phyloP scores from a whole-genome alignment of 2,888 invertebrate species.

The Chorisops tibialis region DNA sequence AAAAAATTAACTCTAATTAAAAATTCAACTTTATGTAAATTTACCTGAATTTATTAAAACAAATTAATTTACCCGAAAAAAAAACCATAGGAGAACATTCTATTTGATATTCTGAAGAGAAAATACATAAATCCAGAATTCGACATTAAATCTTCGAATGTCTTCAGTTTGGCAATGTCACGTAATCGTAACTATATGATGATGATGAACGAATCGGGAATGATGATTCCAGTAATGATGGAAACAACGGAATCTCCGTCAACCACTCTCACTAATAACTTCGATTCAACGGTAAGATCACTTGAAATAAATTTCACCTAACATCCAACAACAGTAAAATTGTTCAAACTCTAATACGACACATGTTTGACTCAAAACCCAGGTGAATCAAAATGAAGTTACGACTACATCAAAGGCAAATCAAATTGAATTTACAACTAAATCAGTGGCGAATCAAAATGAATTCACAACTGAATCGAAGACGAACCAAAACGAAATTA shows the following conservation, averaged over 20 bases:
- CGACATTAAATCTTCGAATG: conserved; percentile 37
- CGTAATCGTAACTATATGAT: conserved; percentile 35
- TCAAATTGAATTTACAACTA: not conserved
- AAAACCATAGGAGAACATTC: conserved; percentile 38
- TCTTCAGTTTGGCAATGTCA: conserved; percentile 39
- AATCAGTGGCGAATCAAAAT: not conserved
- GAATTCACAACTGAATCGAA: not conserved
- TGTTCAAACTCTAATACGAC: too few species aligned
- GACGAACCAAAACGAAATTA: not conserved
- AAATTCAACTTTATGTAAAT: too few species aligned
- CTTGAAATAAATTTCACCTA: too few species aligned
- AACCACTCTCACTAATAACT: not conserved
- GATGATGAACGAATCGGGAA: conserved; percentile 27
- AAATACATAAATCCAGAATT: conserved; percentile 39
- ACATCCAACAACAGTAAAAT: too few species aligned
- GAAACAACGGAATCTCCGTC: too few species aligned
- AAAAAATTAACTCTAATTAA: too few species aligned
- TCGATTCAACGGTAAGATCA: too few species aligned
- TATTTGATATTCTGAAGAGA: conserved; percentile 38
- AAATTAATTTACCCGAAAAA: too few species aligned
- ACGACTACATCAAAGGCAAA: too few species aligned
- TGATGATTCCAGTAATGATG: not conserved
- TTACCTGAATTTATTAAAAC: too few species aligned
- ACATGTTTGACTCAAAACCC: not conserved
- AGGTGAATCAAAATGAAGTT: not conserved